phyloP scores from a whole-genome alignment of 2,888 invertebrate genomes.

The Andrena minutula region DNA sequence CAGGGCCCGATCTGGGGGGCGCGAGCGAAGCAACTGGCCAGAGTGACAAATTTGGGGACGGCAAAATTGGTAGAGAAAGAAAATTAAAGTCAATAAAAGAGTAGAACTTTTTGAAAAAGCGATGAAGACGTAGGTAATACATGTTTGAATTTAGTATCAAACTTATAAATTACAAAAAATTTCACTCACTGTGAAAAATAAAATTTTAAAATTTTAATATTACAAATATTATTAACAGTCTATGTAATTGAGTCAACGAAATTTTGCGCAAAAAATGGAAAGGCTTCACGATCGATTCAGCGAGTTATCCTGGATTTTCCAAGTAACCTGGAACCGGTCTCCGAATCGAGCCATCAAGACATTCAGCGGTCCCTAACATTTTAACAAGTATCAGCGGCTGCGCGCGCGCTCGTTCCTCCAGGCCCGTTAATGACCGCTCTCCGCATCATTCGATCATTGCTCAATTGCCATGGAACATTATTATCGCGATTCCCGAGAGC shows the following conservation, averaged over 20 bases:
- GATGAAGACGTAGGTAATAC: too few relatives aligned
- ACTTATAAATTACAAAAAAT: too few relatives aligned
- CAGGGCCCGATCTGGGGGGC: too few relatives aligned
- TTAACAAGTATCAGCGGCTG: slow-evolving; percentile 29
- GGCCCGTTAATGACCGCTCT: slow-evolving; percentile 45
- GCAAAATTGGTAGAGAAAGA: too few relatives aligned
- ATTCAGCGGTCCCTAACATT: slow-evolving; percentile 8
- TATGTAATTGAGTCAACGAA: not conserved
- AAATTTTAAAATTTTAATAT: not conserved
- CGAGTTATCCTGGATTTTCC: slow-evolving; percentile 10
- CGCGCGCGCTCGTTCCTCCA: slow-evolving; percentile 23
- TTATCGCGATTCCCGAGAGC: slow-evolving; percentile 55
- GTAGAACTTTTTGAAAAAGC: too few relatives aligned
- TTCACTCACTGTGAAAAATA: too few relatives aligned
- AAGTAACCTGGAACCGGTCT: slow-evolving; percentile 33
- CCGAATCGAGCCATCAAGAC: not conserved
- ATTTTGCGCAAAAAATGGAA: not conserved
- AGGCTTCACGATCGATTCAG: slow-evolving; percentile 3
- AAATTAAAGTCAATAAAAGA: too few relatives aligned
- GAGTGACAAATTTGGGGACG: too few relatives aligned
- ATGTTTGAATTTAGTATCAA: too few relatives aligned
- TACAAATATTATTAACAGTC: slow-evolving; percentile 16
- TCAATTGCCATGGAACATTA: slow-evolving; percentile 56
- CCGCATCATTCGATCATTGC: slow-evolving; percentile 57
- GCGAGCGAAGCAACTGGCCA: too few relatives aligned